A percentile compares a stretch with the other conserved stretches of the same genome.
Conservation (phyloP, 2,888 invertebrate genomes). For the Argyra leucocephala region DNA sequence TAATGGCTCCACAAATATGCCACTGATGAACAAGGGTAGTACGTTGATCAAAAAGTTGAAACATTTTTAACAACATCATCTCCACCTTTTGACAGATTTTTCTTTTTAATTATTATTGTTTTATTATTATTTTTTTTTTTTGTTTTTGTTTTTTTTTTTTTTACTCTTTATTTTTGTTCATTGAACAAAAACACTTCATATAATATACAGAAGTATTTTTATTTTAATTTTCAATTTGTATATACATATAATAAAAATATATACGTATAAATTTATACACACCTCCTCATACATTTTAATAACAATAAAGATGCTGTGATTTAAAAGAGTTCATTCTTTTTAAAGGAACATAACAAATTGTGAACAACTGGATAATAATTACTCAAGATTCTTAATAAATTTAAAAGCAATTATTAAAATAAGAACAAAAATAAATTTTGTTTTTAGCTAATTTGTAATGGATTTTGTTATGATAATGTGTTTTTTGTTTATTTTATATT, state of each 20-base stretch:
- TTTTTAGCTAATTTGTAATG: too few species aligned
- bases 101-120: too few species aligned
- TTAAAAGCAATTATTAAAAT: too few species aligned
- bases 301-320: neutral
- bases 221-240: neutral
- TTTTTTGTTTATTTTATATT: too few species aligned
- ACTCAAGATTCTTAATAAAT: too few species aligned
- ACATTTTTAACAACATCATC: neutral
- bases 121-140: neutral
- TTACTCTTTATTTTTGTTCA: neutral
- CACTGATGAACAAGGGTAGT: neutral
- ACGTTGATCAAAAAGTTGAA: neutral
- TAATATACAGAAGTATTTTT: neutral
- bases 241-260: neutral
- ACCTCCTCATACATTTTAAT: neutral
- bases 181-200: neutral
- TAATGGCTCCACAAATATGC: conserved; percentile 10
- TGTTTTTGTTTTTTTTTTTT: neutral
- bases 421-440: too few species aligned
- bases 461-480: too few species aligned
- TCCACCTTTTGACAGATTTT: neutral
- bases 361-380: too few species aligned
- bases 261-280: neutral
- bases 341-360: too few species aligned
- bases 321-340: neutral